Evolutionary conservation across 2,113 vertebrate species (phyloP), one percentile per base, ranked within the genome.

Genomic region (Corvus hawaiiensis): DNA sequence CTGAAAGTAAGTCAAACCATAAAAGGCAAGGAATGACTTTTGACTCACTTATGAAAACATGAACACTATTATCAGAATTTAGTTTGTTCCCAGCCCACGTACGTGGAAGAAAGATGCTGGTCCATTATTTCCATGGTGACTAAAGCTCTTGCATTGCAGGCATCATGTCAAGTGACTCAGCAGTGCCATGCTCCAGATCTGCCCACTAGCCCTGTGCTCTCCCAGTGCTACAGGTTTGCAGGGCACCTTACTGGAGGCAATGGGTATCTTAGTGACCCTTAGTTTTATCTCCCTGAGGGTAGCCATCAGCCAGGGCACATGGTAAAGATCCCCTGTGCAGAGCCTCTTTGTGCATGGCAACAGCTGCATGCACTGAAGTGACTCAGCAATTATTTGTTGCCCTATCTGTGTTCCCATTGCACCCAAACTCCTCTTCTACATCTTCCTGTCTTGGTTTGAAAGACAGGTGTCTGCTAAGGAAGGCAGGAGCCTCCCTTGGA

Each of bases 101-200:
- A 10, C 18, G 27, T 54, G 32, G n/a, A 63, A 76, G n/a, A 55
- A 91, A 44, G 18, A 13, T 48, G 21, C 33, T 27, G 22, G 19
- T 66, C 30, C 23, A 16, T 41, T 17, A 16, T 67, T 84, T 75
- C 51, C 3, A 0, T n/a, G 33, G 46, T 3, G 5, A 16, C 24
- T n/a, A 55, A 35, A 64, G 22, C 7, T 39, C 46, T 77, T 64
- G 16, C 44, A 41, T 43, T 0, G 0, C 33, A 64, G 23, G 15
- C 37, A 22, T 55, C 27, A 27, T 7, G 7, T 41, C 49, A 32
- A 35, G 56, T 0, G 2, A 48, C n/a, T 35, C 82, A 51, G 16
- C 4, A 71, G 5, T 43, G 33, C 62, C 21, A 6, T 4, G 14
- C 10, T 82, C 21, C 35, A 75, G 39, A 46, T 49, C 15, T n/a